These are phyloP conservation scores for Brassicogethes aeneus DNA, from an alignment of 2,888 invertebrate genomes.

Conservation along the genomic window DNA sequence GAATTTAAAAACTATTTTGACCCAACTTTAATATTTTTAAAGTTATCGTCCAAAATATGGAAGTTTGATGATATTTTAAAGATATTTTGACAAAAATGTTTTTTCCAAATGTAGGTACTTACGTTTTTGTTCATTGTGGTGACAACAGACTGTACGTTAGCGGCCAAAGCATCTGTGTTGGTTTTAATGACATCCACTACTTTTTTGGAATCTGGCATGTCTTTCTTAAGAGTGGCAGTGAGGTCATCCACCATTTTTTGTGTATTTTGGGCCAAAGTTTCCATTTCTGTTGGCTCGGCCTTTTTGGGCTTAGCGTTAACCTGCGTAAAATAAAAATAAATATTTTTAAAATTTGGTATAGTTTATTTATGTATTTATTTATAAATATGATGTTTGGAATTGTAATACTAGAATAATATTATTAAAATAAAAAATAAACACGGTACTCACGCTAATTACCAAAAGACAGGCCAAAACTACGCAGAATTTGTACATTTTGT, in stretches of 20 bases:
- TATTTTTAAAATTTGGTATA: too few relatives aligned
- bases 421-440: too few relatives aligned
- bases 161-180: constrained; percentile 29
- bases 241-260: constrained; percentile 26
- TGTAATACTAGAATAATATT: too few relatives aligned
- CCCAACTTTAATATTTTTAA: not conserved
- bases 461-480: too few relatives aligned
- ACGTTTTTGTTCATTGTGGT: constrained; percentile 31
- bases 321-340: too few relatives aligned
- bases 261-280: constrained; percentile 23
- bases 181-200: constrained; percentile 26
- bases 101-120: constrained; percentile 9
- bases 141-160: constrained; percentile 25
- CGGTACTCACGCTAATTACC: too few relatives aligned
- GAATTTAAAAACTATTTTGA: too few relatives aligned
- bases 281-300: constrained; percentile 21
- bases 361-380: too few relatives aligned
- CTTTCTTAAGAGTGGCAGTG: constrained; percentile 23
- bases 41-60: not conserved
- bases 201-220: constrained; percentile 28
- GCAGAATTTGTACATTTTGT: too few relatives aligned
- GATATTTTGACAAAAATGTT: not conserved
- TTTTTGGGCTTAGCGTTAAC: constrained; percentile 22
- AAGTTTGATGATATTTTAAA: not conserved
- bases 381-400: too few relatives aligned